phyloP scores from a whole-genome alignment of 2,797 vertebrate species.

The Protonibea diacanthus region DNA sequence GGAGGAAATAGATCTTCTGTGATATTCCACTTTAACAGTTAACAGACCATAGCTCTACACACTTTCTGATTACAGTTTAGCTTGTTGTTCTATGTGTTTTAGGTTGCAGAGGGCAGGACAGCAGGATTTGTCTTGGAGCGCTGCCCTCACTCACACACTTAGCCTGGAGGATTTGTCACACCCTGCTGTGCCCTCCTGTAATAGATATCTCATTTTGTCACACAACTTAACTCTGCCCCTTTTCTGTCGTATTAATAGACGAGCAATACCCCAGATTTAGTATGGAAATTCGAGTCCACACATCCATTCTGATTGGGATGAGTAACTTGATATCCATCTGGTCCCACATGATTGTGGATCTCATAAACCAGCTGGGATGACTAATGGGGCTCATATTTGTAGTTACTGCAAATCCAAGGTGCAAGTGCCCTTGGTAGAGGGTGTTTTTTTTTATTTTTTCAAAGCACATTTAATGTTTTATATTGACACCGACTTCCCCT shows the following conservation, averaged over 20 bases:
- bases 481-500: slow-evolving; percentile 8
- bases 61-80: neutral
- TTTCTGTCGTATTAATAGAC: slow-evolving; percentile 73
- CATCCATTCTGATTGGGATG: slow-evolving; percentile 48
- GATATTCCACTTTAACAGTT: slow-evolving; percentile 9
- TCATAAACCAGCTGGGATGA: slow-evolving; percentile 48
- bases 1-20: slow-evolving; percentile 2
- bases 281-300: slow-evolving; percentile 60
- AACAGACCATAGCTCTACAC: neutral
- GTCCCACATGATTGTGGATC: slow-evolving; percentile 22
- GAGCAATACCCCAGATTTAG: slow-evolving; percentile 64
- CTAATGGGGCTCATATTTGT: slow-evolving; percentile 45
- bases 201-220: slow-evolving; percentile 70
- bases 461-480: slow-evolving; percentile 13
- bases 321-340: slow-evolving; percentile 65
- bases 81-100: slow-evolving; percentile 26
- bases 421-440: slow-evolving; percentile 14
- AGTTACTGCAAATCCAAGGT: slow-evolving; percentile 39
- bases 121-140: slow-evolving; percentile 39
- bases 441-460: neutral
- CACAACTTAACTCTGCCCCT: slow-evolving; percentile 55
- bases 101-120: slow-evolving; percentile 10
- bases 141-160: slow-evolving; percentile 38
- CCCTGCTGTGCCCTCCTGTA: slow-evolving; percentile 45
- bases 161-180: slow-evolving; percentile 48